These are phyloP conservation scores for Drosophila sordidula DNA, from an alignment of 2,888 invertebrate genomes.

Conservation along the genomic window DNA sequence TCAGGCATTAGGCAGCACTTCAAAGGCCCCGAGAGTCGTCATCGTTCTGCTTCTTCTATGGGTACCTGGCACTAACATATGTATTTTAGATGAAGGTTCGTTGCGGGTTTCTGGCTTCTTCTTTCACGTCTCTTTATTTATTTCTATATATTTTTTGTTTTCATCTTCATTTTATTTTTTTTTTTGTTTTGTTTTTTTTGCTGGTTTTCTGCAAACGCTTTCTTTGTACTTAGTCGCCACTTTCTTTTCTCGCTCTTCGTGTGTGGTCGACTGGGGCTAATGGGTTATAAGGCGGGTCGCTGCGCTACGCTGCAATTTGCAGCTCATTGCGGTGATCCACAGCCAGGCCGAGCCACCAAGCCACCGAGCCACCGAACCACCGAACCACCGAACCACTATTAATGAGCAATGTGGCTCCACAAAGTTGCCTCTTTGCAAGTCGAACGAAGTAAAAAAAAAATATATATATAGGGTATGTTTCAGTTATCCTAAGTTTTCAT, in stretches of 20 bases:
- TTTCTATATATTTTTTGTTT: neutral
- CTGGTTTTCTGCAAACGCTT: constrained; percentile 50
- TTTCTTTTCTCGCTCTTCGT: constrained; percentile 47
- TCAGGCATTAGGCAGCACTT: constrained; percentile 43
- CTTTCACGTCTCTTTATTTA: neutral
- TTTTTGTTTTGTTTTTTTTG: constrained; percentile 7
- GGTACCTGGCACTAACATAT: constrained; percentile 12
- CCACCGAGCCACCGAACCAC: no score
- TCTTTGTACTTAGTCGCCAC: constrained; percentile 48
- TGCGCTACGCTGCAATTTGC: constrained; percentile 36
- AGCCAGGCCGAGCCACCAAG: neutral
- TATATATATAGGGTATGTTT: no score
- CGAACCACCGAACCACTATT: constrained; percentile 7
- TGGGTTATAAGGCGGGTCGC: constrained; percentile 35
- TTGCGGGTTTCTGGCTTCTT: constrained; percentile 19
- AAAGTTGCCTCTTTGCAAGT: constrained; percentile 1
- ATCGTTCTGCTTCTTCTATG: neutral
- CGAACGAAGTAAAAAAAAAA: no score
- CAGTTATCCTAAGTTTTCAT: no score
- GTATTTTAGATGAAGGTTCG: constrained; percentile 37
- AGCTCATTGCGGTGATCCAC: constrained; percentile 35
- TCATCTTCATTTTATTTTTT: neutral
- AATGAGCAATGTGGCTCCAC: constrained; percentile 15
- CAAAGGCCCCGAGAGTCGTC: constrained; percentile 32
- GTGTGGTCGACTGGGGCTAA: constrained; percentile 53